Conservation (phyloP, 2,888 invertebrate species). For the Scaptomyza polygonia region DNA sequence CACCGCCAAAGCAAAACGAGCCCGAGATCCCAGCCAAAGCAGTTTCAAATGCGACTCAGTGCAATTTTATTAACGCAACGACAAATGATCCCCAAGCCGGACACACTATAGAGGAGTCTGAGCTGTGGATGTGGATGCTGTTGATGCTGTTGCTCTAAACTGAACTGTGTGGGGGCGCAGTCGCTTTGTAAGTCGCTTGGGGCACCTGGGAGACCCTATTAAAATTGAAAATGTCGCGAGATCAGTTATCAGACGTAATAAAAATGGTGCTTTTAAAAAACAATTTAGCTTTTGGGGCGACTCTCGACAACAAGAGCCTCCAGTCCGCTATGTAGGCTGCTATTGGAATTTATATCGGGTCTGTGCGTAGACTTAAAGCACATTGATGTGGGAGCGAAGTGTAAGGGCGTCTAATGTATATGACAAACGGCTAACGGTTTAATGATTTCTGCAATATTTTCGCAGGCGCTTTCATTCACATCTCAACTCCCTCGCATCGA, state of each 20-base stretch:
- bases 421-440: conserved; percentile 45
- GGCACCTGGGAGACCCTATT: conserved; percentile 71
- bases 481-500: conserved; percentile 12
- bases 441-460: conserved; percentile 50
- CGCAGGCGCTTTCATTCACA: conserved; percentile 31
- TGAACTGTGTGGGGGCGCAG: conserved; percentile 53
- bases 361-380: conserved; percentile 50
- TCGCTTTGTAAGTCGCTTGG: conserved; percentile 35
- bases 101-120: conserved; percentile 26
- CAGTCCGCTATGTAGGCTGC: conserved; percentile 42
- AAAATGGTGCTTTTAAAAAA: conserved; percentile 82
- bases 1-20: conserved; percentile 69
- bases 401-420: conserved; percentile 49
- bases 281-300: conserved; percentile 79
- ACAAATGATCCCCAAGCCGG: conserved; percentile 74
- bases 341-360: conserved; percentile 71
- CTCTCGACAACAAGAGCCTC: conserved; percentile 30
- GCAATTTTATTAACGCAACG: conserved; percentile 83
- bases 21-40: conserved; percentile 65
- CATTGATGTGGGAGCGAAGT: neutral
- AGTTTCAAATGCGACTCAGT: conserved; percentile 83
- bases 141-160: conserved; percentile 2
- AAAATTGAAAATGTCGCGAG: conserved; percentile 82
- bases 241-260: conserved; percentile 80
- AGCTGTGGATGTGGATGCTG: conserved; percentile 6